Base-by-base conservation (phyloP, 1,140 invertebrate genomes). In the Choristoneura fumiferana region DNA sequence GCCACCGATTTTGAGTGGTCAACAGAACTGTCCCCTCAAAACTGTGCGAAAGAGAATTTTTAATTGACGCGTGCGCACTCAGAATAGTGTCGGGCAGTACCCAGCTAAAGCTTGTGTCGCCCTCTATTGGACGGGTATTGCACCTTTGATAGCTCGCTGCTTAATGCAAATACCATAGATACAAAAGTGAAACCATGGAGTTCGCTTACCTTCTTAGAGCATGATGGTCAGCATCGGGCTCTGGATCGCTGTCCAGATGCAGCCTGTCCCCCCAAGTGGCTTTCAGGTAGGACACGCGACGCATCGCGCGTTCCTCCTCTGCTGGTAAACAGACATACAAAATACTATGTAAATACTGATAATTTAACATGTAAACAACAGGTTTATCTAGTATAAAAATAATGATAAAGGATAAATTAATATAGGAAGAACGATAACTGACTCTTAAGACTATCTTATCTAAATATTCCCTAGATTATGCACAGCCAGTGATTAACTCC, bases 211-310 rank as follows among this genome's bases (percentile, higher is more conserved):
- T 93, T 85, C 92, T 89, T 8, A 92, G 77, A 29, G 83, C 75
- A 66, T 92, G 91, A 63, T 92, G 89, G 68, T 95, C 93, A 60
- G 92, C 91, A 67, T 93, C 93, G 12, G 93, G 79, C 59, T 93
- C 92, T n/a, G 91, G 82, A 70, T 94, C 93, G 67, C 92, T 92
- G 65, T 94, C 93, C 59, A 94, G 90, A 76, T 93, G 91, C 78
- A 93, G 91, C 54, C 94, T 89, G 68, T 94, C 93, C 38, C 91
- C 91, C 91, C 93, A 92, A 15, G 96, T 98, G 6, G 97, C 97
- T 89, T 96, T 96, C 62, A 98, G 88, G 86, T 98, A 98, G 0
- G 96, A 98, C 40, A 97, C 96, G 64, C 97, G 91, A 71, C 97
- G 91, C 75, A 95, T 95, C 10, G 95, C 92, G 62, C 96, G 93